phyloP scores from a whole-genome alignment of 2,888 invertebrate genomes.

The Eilema sororculum region DNA sequence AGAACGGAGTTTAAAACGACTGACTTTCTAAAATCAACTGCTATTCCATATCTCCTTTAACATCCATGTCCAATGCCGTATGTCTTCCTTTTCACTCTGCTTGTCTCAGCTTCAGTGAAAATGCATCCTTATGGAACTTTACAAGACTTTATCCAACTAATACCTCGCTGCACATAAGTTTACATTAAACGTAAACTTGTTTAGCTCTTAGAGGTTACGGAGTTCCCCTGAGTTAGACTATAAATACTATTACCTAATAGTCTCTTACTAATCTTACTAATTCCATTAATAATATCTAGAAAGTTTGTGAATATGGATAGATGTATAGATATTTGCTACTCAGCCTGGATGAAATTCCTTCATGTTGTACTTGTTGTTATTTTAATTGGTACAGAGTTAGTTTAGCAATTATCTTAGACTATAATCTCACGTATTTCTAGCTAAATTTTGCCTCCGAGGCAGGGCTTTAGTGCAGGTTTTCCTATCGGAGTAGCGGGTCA shows the following conservation, averaged over 20 bases:
- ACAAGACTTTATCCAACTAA: background rate
- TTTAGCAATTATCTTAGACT: no score
- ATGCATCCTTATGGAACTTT: background rate
- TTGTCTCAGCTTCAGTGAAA: background rate
- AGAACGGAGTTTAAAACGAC: no score
- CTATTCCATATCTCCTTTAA: no score
- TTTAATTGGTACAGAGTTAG: no score
- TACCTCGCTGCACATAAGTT: background rate
- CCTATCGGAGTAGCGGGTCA: no score
- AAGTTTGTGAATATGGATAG: background rate
- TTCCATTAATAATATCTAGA: background rate
- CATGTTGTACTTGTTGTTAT: background rate
- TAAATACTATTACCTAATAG: background rate
- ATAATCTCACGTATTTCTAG: no score
- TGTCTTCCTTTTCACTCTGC: background rate
- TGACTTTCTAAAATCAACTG: no score
- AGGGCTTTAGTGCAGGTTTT: no score
- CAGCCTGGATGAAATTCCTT: background rate
- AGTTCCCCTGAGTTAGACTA: background rate
- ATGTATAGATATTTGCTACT: background rate
- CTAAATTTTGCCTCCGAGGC: no score
- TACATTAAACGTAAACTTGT: background rate
- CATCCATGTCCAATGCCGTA: no score
- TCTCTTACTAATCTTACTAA: no score
- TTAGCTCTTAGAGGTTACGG: background rate